Base-by-base conservation (phyloP, 92 coral and sea anemone species). In the Zoanthus sociatus region DNA sequence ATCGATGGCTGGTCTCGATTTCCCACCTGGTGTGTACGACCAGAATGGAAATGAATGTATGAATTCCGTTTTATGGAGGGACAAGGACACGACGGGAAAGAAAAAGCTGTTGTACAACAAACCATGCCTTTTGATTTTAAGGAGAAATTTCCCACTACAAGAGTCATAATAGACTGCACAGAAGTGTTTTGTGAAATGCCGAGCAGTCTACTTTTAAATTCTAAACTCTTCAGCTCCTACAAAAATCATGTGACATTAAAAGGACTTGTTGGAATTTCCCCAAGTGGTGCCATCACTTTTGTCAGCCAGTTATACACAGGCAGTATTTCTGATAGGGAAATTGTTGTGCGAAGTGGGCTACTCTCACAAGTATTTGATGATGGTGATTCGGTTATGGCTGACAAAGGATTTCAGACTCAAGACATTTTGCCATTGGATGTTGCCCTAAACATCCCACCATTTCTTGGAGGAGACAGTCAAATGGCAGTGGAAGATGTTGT, bases 131-230 rank as follows among this genome's bases (percentile, higher is more conserved):
- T 33, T 33, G 42, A 33, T 33, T 33, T 33, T 33, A 33, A 33
- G 42, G 42, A 33, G 42, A 33, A 33, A 33, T 1, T 33, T 33
- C 42, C 3, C 42, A 33, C 42, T 33, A 33, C 42, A 33, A 33
- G 42, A 33, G 42, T 33, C 42, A 33, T 33, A 33, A 33, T 3
- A 33, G 42, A 33, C 42, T 33, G 42, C 3, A 87, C 93, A 9
- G 89, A 91, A 48, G 89, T 88, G 17, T 48, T 50, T 32, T 82
- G 89, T 73, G 89, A 90, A 77, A 92, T 92, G 95, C 89, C 89
- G 30, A 88, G 90, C 26, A 89, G 94, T 42, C 14, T 84, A 4
- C 92, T 88, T 21, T 73, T 89, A 11, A 89, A 84, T 68, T 84
- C 87, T 6, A 90, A 91, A 70, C 87, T 88, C 8, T 88, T 88